Conservation (phyloP, 1,140 invertebrate species). For the Hesperophylax magnus region DNA sequence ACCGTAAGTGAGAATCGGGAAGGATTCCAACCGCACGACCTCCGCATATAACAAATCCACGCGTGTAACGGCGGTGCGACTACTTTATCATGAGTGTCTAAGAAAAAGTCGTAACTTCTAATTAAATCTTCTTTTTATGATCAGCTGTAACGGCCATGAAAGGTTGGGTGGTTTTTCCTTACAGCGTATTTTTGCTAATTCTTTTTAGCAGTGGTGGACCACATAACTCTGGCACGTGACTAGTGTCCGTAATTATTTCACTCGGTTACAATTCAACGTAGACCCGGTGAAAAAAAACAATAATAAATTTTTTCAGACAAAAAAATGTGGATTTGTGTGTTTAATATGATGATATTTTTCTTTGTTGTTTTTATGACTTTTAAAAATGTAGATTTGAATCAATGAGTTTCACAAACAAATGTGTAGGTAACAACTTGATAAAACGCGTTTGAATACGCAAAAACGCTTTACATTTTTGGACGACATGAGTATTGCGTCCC, state of each 20-base stretch:
- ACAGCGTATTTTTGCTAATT: constrained; percentile 39
- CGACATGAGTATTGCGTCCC: no score
- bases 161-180: constrained; percentile 22
- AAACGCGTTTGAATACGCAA: no score
- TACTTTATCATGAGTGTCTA: constrained; percentile 19
- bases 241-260: constrained; percentile 25
- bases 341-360: no score
- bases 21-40: no score
- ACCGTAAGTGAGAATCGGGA: no score
- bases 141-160: constrained; percentile 26
- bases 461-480: no score
- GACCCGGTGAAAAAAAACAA: not conserved
- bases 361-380: no score
- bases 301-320: no score
- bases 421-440: no score
- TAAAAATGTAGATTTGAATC: no score
- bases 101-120: constrained; percentile 33
- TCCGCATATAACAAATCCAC: not conserved
- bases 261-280: constrained; percentile 12
- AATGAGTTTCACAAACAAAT: no score
- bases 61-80: not conserved
- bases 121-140: constrained; percentile 37
- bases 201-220: constrained; percentile 26
- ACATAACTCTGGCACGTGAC: constrained; percentile 28
- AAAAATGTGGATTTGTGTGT: no score